A percentile compares a stretch with the other conserved stretches of the same genome.
Evolutionary conservation across 2,113 vertebrate genomes (phyloP).

Genomic region (Amblyopsis rosae): DNA sequence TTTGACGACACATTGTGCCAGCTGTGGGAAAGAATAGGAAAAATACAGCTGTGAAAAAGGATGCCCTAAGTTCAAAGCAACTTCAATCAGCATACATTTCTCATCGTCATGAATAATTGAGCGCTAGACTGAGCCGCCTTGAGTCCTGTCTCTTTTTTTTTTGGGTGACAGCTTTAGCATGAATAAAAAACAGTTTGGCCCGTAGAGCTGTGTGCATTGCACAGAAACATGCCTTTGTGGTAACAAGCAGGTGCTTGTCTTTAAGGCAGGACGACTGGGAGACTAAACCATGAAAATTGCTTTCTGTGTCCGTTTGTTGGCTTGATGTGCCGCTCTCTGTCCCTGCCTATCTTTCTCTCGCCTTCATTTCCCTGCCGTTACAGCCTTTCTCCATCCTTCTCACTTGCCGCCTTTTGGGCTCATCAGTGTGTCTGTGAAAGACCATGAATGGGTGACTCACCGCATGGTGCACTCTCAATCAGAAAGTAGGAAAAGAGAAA

Average conservation of each 20-base stretch:
- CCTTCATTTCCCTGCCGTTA: conserved; percentile 39
- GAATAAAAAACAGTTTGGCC: conserved; percentile 76
- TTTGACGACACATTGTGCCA: conserved; percentile 51
- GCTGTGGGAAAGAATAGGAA: conserved; percentile 13
- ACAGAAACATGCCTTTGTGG: conserved; percentile 48
- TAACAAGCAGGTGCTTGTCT: conserved; percentile 29
- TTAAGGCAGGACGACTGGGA: conserved; percentile 1
- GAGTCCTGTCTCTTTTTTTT: conserved; percentile 63
- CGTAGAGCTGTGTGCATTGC: conserved; percentile 56
- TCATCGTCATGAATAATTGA: conserved; percentile 82
- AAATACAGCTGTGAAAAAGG: conserved; percentile 71
- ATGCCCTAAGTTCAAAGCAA: conserved; percentile 80
- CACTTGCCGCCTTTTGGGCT: not conserved
- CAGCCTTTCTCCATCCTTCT: conserved; percentile 7
- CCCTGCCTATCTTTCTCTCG: conserved; percentile 27
- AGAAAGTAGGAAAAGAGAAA: conserved; percentile 4
- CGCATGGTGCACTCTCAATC: conserved; percentile 15
- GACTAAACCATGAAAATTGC: conserved; percentile 33
- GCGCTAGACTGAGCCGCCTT: conserved; percentile 72
- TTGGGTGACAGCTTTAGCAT: conserved; percentile 68
- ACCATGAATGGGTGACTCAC: conserved; percentile 18
- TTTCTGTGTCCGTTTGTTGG: conserved; percentile 39
- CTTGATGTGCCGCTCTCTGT: conserved; percentile 30
- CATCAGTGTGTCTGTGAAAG: conserved; percentile 14
- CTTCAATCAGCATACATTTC: conserved; percentile 81